Evolutionary conservation across 2,797 vertebrate species (phyloP), one percentile per base, ranked within the genome.

Genomic region (Loris lydekkerianus): DNA sequence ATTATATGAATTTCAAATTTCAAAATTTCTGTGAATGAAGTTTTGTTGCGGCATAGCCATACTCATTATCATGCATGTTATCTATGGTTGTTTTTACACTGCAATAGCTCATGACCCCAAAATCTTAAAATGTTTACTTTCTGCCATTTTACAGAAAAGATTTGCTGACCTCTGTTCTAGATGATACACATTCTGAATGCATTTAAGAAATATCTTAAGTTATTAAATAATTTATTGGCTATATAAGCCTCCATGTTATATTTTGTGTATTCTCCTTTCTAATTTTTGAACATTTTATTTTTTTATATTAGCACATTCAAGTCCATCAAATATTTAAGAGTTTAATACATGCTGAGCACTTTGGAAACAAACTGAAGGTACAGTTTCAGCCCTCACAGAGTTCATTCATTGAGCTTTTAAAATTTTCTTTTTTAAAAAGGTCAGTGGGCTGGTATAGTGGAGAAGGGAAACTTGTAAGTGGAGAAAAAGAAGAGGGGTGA

Each of bases 241-340:
- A 0, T 40, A 25, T 60, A 73, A 95, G 23, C 31, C 10, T 77
- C 49, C 31, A 0, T 86, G 14, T 78, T 75, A 15, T 3, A 56
- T 76, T 86, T 91, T 60, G 37, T 87, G 56, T 96, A 10, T 83
- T 78, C 11, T 82, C 2, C 49, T 58, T 34, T 49, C 46, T 67
- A 56, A 43, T 84, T 94, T 80, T 76, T 88, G 11, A 89, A 58
- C 83, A 70, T 96, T 89, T 85, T 85, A n/a, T 49, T 53, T 92
- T 40, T 93, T 93, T 80, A 76, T 84, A 72, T 25, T 93, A 81
- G 17, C 25, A 73, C 25, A 46, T 53, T 95, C 2, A 75, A 18
- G 34, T 65, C 58, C 53, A 49, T 84, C 18, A 92, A 17, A 60
- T 91, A 43, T 56, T 92, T 69, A 81, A 73, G 37, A 78, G 21